Base-by-base conservation (phyloP, 1,140 invertebrate species). In the Drosophila triauraria region DNA sequence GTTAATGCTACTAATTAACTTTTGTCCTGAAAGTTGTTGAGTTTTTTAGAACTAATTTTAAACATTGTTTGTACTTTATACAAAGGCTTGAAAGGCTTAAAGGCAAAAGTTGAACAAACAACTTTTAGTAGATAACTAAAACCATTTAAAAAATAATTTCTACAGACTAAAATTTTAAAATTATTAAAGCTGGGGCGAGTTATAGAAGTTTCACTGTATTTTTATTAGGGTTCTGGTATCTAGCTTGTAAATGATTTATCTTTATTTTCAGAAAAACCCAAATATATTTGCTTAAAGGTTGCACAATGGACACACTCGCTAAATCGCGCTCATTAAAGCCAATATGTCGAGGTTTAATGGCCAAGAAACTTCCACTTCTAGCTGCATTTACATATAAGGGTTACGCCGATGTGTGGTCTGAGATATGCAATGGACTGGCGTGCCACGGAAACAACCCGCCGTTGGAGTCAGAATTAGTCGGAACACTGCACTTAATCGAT, bases 401-500 rank as follows among this genome's bases (percentile, higher is more conserved):
- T 51, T 35, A 25, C 3, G 30, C 25, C 13, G 15, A 42, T 64
- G 58, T 40, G 17, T 27, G 60, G 9, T 43, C 17, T 6, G 38
- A 57, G 32, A 2, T n/a, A 38, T 54, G 51, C 20, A 15, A 25
- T n/a, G 30, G 30, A 57, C 20, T 48, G 56, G 65, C 69, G 65
- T 72, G 69, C 44, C 12, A 46, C 44, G 51, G 25, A 50, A 62
- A 44, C 17, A 65, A 9, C 51, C 48, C 30, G 64, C 13, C 9
- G 62, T 23, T 56, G 20, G 8, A 56, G 35, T 56, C 20, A 10
- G 7, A 38, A 57, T 13, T 3, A 13, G 53, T 17, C 25, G 53
- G 46, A 71, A 27, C 64, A 71, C 65, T 71, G 44, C 67, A 72
- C 69, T 59, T 60, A 74, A 74, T 74, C 70, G 69, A 74, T 74